phyloP scores from a whole-genome alignment of 2,888 invertebrate genomes.

The Drosophila falleni region DNA sequence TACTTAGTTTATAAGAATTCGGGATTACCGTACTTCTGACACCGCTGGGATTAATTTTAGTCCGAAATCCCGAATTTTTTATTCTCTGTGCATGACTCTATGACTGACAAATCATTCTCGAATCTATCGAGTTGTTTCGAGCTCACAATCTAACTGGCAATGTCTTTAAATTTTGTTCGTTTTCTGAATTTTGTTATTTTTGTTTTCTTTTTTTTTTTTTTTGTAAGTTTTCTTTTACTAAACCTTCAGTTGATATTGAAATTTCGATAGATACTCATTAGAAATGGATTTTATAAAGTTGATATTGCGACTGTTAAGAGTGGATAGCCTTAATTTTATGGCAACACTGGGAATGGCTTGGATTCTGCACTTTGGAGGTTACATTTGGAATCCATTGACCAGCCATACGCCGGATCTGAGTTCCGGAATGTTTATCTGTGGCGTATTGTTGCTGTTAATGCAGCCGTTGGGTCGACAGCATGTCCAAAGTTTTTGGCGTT shows the following conservation, averaged over 20 bases:
- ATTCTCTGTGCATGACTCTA: no score
- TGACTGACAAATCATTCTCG: background rate
- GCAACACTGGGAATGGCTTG: constrained; percentile 16
- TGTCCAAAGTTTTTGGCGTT: background rate
- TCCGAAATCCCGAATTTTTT: no score
- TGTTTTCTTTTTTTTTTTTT: background rate
- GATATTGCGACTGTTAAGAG: constrained; percentile 18
- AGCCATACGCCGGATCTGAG: constrained; percentile 44
- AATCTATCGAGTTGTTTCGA: background rate
- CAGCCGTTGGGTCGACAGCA: constrained; percentile 1
- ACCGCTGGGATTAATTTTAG: no score
- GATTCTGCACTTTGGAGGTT: constrained; percentile 23
- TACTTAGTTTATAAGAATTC: no score
- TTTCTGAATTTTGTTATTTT: background rate
- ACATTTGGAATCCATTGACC: constrained; percentile 32
- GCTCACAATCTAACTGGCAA: background rate
- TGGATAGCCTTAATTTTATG: constrained; percentile 36
- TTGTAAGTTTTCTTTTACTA: constrained; percentile 1
- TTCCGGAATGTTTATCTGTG: constrained; percentile 43
- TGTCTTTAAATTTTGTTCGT: constrained; percentile 2
- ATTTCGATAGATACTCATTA: constrained; percentile 8
- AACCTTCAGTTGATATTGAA: constrained; percentile 10
- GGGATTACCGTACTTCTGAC: no score
- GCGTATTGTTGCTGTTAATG: constrained; percentile 33
- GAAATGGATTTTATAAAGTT: constrained; percentile 11